A percentile compares a stretch with the other conserved stretches of the same genome.
These are phyloP conservation scores for Bergia puertoricense DNA, from an alignment of 92 coral and sea anemone species.

Conservation along the genomic window DNA sequence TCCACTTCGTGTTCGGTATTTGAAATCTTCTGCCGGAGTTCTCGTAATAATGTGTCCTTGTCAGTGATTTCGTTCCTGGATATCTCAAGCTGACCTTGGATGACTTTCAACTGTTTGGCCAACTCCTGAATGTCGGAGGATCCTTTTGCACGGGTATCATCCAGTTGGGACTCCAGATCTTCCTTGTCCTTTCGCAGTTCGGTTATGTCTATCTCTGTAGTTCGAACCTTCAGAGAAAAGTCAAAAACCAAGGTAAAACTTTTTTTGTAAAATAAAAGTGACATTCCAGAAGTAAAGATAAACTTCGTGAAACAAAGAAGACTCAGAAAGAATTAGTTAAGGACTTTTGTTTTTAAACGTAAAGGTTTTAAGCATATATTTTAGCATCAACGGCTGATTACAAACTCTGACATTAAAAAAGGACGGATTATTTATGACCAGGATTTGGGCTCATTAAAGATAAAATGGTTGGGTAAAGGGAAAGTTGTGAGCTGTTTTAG, in stretches of 20 bases:
- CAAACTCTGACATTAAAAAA: too few relatives aligned
- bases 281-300: background rate
- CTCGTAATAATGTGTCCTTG: slow-evolving; percentile 71
- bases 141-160: slow-evolving; percentile 66
- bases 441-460: too few relatives aligned
- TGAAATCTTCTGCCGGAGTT: slow-evolving; percentile 64
- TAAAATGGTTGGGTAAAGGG: too few relatives aligned
- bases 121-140: slow-evolving; percentile 66
- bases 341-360: too few relatives aligned
- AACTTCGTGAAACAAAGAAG: too few relatives aligned
- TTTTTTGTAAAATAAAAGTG: background rate
- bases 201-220: slow-evolving; percentile 62
- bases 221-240: slow-evolving; percentile 53
- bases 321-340: too few relatives aligned
- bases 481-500: too few relatives aligned
- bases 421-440: too few relatives aligned
- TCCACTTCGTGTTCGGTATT: slow-evolving; percentile 66
- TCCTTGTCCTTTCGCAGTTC: slow-evolving; percentile 80
- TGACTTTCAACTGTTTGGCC: slow-evolving; percentile 64
- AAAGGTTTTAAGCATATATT: too few relatives aligned
- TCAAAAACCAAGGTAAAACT: background rate
- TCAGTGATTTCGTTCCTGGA: slow-evolving; percentile 66
- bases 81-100: slow-evolving; percentile 63
- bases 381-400: too few relatives aligned
- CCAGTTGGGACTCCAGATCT: slow-evolving; percentile 65